Conservation (phyloP, 2,797 vertebrate species). For the Argya squamiceps region DNA sequence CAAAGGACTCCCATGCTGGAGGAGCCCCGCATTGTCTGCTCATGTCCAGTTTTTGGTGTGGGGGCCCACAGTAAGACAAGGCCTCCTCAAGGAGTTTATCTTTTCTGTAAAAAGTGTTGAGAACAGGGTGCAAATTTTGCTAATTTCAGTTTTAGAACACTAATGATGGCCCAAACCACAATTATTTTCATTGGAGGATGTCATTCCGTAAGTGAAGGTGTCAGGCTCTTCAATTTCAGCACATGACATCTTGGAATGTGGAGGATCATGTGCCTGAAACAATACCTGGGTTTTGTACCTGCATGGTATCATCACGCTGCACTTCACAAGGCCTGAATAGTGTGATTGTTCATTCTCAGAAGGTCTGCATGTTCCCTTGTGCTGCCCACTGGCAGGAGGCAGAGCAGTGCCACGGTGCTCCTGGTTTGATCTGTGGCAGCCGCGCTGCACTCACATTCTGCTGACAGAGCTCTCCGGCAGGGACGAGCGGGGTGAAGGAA, state of each 20-base stretch:
- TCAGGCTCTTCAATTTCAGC: neutral
- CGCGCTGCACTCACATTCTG: fast-evolving
- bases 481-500: neutral
- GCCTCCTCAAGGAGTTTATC: neutral
- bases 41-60: fast-evolving
- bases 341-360: neutral
- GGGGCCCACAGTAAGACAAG: neutral
- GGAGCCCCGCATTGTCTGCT: fast-evolving
- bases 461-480: neutral
- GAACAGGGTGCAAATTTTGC: neutral
- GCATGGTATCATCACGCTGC: fast-evolving
- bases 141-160: neutral
- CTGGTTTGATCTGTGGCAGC: neutral
- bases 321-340: neutral
- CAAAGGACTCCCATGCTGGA: fast-evolving
- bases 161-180: fast-evolving
- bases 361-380: fast-evolving
- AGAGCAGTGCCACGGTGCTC: fast-evolving
- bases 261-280: neutral
- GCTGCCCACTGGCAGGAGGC: neutral
- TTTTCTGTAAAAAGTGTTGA: neutral
- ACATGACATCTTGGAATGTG: neutral
- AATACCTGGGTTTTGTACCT: fast-evolving
- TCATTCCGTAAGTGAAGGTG: neutral
- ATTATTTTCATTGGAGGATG: neutral